Base-by-base conservation (phyloP, 1,140 invertebrate species). In the Drosophila erecta region DNA sequence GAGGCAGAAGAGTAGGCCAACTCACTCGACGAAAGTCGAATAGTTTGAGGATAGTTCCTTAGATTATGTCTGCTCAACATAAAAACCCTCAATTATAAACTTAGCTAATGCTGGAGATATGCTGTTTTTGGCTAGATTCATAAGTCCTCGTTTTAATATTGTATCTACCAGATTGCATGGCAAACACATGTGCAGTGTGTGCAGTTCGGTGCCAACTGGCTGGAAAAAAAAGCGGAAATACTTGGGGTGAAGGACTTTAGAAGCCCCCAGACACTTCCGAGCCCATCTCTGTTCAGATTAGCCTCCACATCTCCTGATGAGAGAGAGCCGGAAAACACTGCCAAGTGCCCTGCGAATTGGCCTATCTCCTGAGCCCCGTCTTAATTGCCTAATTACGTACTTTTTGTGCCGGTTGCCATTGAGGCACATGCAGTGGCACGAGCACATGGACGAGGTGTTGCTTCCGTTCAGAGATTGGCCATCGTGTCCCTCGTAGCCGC, bases 401-500 rank as follows among this genome's bases (percentile, higher is more conserved):
- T 92, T 93, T 92, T 94, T 94, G 84, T 94, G 94, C 72, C 93
- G 93, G 86, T 93, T 94, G 72, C 94, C 94, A 83, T 94, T 94
- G 90, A 94, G 95, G 73, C 95, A 95, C 79, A 95, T 95, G 92
- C 97, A 97, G 57, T 95, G 96, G 92, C 96, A 97, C 62, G 84
- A 89, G 93, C 96, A 97, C 62, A 97, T 96, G 40, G 96, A 97
- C 38, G 95, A 93, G 91, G 96, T 95, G 80, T 78, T 91, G 43
- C 95, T 94, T 72, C 90, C 91, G 84, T 93, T 94, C 51, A 95
- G 90, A 57, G 95, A 95, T 80, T 94, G 94, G 59, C 93, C 81
- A 22, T 94, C 93, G 27, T 92, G 90, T 58, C 91, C 92, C 54
- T 91, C 79, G 94, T 95, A 95, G 61, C 96, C 96, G 81, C 96